phyloP scores from a whole-genome alignment of 1,140 invertebrate species.

The Trinorchestia longiramus region DNA sequence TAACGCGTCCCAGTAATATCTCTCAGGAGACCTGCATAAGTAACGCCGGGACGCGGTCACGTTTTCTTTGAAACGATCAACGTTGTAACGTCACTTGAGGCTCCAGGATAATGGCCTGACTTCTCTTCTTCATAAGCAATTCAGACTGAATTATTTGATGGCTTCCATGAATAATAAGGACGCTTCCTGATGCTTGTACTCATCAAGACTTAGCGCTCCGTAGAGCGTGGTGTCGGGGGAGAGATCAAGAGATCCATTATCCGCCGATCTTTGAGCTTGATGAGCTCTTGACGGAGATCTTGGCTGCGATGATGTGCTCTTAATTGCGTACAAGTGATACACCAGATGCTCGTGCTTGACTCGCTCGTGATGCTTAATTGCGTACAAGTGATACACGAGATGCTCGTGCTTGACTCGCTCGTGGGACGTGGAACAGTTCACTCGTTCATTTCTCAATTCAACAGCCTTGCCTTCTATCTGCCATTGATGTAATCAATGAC shows the following conservation, averaged over 20 bases:
- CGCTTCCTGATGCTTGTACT: conserved; percentile 6
- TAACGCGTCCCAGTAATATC: not conserved
- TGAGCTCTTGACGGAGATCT: not conserved
- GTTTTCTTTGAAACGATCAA: conserved; percentile 1
- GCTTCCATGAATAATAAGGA: conserved; percentile 1
- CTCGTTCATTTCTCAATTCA: not conserved
- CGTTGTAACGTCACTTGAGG: not conserved
- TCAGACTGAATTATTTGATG: conserved; percentile 1
- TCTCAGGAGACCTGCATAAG: not conserved
- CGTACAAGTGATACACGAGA: not conserved
- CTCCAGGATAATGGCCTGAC: not conserved
- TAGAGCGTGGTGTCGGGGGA: not conserved
- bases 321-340: not conserved
- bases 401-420: not conserved
- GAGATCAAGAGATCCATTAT: not conserved
- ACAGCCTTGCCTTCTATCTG: not conserved
- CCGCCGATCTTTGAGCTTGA: not conserved
- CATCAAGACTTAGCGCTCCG: not conserved
- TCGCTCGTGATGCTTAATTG: not conserved
- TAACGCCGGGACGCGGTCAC: not conserved
- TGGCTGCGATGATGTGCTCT: not conserved
- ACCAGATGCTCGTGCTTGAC: not conserved
- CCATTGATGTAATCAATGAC: not conserved
- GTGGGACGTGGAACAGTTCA: not conserved
- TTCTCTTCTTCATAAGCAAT: not conserved